Evolutionary conservation across 2,888 invertebrate genomes (phyloP), one percentile per base, ranked within the genome.

Genomic region (Artemia sinica): DNA sequence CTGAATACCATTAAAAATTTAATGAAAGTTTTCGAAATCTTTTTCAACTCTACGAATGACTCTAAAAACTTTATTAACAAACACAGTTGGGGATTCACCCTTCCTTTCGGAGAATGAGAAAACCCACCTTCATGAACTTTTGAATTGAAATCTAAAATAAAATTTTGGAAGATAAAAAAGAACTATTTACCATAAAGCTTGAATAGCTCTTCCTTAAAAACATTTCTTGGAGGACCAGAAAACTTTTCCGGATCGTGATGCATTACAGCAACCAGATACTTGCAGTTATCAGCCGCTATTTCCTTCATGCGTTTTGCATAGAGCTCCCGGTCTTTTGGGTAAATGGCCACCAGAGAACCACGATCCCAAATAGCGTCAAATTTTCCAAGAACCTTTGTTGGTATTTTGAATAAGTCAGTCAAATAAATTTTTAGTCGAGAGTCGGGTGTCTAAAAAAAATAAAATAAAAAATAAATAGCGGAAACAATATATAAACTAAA

Each of bases 361-460:
- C 75, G 71, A 71, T 75, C 76, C 74, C 75, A 76, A 63, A 75
- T 71, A 51, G 70, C 72, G 68, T 75, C 74, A 68, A 75, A 74
- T 12, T 73, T 73, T 9, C 74, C 75, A 50, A 71, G 71, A n/a
- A 71, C 66, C 50, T 74, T 73, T 50, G 73, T 71, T 12, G 73
- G 71, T 67, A 74, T 72, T 41, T 70, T 71, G 70, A 74, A 74
- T 8, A 75, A 69, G 71, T 75, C 75, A 12, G 74, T 73, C 52
- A 70, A 68, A 67, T 72, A 75, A 52, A 75, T 73, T 41, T 72
- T 69, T 8, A 74, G 69, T 18, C 71, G 51, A n/a, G 72, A 70
- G 69, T 73, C 73, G 3, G 65, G 67, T 8, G 72, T 72, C 69
- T 72, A 69, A 58, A 58, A 58, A 58, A 58, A 8, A 0, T 8